Evolutionary conservation across 2,797 vertebrate genomes (phyloP).

Genomic region (Aplochiton taeniatus): DNA sequence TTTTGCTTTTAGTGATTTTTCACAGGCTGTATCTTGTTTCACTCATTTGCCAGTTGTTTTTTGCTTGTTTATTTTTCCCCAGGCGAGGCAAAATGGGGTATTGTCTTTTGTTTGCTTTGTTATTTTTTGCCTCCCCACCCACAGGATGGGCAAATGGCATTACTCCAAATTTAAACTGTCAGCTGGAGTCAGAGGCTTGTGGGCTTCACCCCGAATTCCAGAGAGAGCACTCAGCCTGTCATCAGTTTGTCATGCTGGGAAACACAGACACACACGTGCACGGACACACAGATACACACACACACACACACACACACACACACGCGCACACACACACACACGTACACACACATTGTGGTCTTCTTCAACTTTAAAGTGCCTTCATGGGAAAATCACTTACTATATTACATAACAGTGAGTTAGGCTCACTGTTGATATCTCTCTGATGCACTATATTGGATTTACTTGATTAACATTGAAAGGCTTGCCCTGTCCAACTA

Average conservation of each 20-base stretch:
- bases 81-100: too few species aligned
- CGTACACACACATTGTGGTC: background rate
- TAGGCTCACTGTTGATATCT: background rate
- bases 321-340: constrained; percentile 10
- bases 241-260: constrained; percentile 22
- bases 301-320: constrained; percentile 4
- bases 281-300: constrained; percentile 13
- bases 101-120: too few species aligned
- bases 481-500: background rate
- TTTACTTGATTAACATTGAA: constrained; percentile 4
- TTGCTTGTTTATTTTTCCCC: too few species aligned
- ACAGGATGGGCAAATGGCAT: background rate
- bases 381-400: constrained; percentile 39
- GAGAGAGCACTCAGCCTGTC: constrained; percentile 2
- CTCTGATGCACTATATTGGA: constrained; percentile 1
- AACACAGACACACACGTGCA: constrained; percentile 18
- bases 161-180: background rate
- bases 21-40: too few species aligned
- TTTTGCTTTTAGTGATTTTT: background rate
- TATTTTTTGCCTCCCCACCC: background rate
- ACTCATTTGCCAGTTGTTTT: too few species aligned
- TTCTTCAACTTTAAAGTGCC: background rate
- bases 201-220: constrained; percentile 17
- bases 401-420: constrained; percentile 21
- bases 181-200: constrained; percentile 18